Evolutionary conservation across 2,797 vertebrate species (phyloP).

Genomic region (Yasuhikotakia modesta): DNA sequence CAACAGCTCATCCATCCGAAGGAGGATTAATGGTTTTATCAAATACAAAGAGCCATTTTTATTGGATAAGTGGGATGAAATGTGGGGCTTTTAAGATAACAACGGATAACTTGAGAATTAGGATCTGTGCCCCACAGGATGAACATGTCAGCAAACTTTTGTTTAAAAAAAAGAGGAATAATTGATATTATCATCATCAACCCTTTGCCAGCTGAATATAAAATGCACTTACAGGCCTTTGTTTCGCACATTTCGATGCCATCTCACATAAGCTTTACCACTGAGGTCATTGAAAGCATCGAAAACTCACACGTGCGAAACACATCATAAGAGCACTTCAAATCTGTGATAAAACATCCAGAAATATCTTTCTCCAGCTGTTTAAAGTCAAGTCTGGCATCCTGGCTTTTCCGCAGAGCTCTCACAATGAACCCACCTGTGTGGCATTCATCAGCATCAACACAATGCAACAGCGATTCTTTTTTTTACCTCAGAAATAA

Average conservation of each 20-base stretch:
- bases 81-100: conserved; percentile 3
- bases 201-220: background rate
- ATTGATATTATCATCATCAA: background rate
- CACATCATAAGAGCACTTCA: conserved; percentile 46
- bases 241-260: background rate
- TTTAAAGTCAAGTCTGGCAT: conserved; percentile 44
- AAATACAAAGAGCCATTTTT: conserved; percentile 37
- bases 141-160: background rate
- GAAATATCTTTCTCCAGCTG: conserved; percentile 55
- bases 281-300: conserved; percentile 26
- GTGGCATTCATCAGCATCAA: conserved; percentile 47
- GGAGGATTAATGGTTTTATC: conserved; percentile 64
- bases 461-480: conserved; percentile 24
- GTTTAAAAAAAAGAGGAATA: background rate
- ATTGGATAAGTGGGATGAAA: conserved; percentile 31
- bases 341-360: conserved; percentile 47
- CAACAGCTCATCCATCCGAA: conserved; percentile 52
- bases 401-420: conserved; percentile 27
- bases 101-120: background rate
- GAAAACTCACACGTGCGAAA: conserved; percentile 34
- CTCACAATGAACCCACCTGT: conserved; percentile 46
- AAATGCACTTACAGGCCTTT: background rate
- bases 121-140: background rate
- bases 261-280: conserved; percentile 2
- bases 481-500: conserved; percentile 52